Conservation (phyloP, 2,113 vertebrate genomes). For the Tor tambroides region DNA sequence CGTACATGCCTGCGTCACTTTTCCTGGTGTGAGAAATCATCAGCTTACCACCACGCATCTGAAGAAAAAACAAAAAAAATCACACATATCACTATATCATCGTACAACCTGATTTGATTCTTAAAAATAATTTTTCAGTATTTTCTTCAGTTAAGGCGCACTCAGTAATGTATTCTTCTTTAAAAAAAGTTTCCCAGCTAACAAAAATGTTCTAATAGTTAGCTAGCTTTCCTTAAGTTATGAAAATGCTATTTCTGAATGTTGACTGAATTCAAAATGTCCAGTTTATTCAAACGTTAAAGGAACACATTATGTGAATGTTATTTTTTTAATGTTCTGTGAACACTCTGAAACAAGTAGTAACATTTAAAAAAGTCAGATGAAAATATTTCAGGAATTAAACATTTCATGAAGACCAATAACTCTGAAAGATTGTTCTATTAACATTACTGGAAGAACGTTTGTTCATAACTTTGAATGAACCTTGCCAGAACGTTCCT, state of each 20-base stretch:
- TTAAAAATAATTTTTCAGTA: not conserved
- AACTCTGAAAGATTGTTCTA: too few relatives aligned
- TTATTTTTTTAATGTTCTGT: not conserved
- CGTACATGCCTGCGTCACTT: conserved; percentile 95
- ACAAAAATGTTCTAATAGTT: not conserved
- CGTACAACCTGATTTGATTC: not conserved
- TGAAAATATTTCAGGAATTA: too few relatives aligned
- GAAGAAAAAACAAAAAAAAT: conserved; percentile 61
- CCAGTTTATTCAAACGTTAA: not conserved
- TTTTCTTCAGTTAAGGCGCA: not conserved
- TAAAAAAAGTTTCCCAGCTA: not conserved
- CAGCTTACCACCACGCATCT: conserved; percentile 95
- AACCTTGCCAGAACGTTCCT: too few relatives aligned
- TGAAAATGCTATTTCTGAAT: not conserved
- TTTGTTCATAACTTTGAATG: too few relatives aligned
- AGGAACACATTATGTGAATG: not conserved
- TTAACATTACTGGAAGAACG: too few relatives aligned
- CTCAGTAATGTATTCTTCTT: not conserved
- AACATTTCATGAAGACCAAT: too few relatives aligned
- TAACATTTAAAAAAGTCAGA: too few relatives aligned
- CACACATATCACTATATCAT: not conserved
- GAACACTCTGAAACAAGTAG: too few relatives aligned
- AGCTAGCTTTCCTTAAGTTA: not conserved
- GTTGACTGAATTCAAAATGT: not conserved
- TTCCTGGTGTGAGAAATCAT: conserved; percentile 95